These are phyloP conservation scores for Xanthorhoe spadicearia DNA, from an alignment of 2,888 invertebrate genomes.

Conservation along the genomic window DNA sequence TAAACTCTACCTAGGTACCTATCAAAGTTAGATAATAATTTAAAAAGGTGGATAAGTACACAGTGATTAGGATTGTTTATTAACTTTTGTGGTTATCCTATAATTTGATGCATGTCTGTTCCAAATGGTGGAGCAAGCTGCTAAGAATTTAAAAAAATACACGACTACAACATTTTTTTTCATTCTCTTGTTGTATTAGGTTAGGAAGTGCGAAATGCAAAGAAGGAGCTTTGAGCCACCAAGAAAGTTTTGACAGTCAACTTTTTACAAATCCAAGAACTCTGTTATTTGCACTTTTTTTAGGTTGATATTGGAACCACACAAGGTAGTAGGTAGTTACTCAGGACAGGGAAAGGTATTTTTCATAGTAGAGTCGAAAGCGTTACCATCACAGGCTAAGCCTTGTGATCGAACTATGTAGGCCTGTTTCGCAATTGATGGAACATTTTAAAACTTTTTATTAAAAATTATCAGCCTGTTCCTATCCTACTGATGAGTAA, in stretches of 20 bases:
- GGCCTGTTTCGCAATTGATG: too few relatives aligned
- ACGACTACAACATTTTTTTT: not conserved
- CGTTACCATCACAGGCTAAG: too few relatives aligned
- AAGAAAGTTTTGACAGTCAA: slow-evolving; percentile 15
- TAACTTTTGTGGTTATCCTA: not conserved
- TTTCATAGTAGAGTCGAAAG: too few relatives aligned
- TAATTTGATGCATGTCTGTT: not conserved
- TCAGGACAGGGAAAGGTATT: too few relatives aligned
- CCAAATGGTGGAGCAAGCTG: not conserved
- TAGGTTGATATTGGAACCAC: not conserved
- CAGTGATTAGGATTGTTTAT: not conserved
- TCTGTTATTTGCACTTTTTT: slow-evolving; percentile 6
- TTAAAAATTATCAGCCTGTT: too few relatives aligned
- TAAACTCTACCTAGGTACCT: too few relatives aligned
- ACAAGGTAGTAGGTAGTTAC: too few relatives aligned
- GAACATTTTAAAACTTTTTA: too few relatives aligned
- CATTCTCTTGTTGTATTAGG: slow-evolving; percentile 8
- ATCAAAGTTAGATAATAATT: too few relatives aligned
- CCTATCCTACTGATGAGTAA: not conserved
- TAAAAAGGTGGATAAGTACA: too few relatives aligned
- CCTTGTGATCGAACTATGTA: too few relatives aligned
- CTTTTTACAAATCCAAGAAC: slow-evolving; percentile 24
- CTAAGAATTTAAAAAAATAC: not conserved
- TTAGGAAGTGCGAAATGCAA: slow-evolving; percentile 28
- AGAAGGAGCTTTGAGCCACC: slow-evolving; percentile 14